Base-by-base conservation (phyloP, 2,888 invertebrate species). In the Ornithoptera alexandrae region DNA sequence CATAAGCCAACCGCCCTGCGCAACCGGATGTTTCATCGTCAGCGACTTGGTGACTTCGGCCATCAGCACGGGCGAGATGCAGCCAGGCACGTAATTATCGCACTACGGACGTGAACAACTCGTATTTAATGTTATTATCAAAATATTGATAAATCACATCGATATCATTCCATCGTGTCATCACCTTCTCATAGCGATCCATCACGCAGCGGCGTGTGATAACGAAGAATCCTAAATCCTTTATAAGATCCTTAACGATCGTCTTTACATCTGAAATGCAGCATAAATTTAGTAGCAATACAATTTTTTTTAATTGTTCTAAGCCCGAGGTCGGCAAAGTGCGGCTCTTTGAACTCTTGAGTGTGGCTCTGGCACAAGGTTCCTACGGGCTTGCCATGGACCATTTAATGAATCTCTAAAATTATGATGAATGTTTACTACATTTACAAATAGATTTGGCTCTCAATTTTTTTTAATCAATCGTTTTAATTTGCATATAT, bases 1-100 rank as follows among this genome's bases (percentile, higher is more conserved):
- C 91, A 92, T 90, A 5, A 92, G 79, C 92, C 92, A 92, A 3
- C 92, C 91, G 24, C 83, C 80, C 67, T 86, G 84, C 0, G 84
- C 79, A 4, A 91, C 86, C 0, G 88, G 87, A 6, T 89, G 86
- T 67, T 82, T 87, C 24, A 75, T 56, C 0, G 83, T 82, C 72
- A 92, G 74, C 5, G 15, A 50, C 70, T 87, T 90, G 1, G 90
- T 88, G 18, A 91, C 86, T 67, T 84, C 82, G 2, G 92, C 85
- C 84, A 92, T 82, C 22, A 90, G 75, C 1, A 71, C 80, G 0
- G 88, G 84, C 0, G 86, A 87, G 39, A 90, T 71, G 72, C 88
- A 87, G 0, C 86, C 86, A 0, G 85, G 81, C 71, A 78, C 83
- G 79, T 82, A 91, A 10, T 88, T 79, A 63, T 90, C 89, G 61